A percentile compares a stretch with the other conserved stretches of the same genome.
Evolutionary conservation across 1,140 invertebrate species (phyloP).

Genomic region (Apis florea): DNA sequence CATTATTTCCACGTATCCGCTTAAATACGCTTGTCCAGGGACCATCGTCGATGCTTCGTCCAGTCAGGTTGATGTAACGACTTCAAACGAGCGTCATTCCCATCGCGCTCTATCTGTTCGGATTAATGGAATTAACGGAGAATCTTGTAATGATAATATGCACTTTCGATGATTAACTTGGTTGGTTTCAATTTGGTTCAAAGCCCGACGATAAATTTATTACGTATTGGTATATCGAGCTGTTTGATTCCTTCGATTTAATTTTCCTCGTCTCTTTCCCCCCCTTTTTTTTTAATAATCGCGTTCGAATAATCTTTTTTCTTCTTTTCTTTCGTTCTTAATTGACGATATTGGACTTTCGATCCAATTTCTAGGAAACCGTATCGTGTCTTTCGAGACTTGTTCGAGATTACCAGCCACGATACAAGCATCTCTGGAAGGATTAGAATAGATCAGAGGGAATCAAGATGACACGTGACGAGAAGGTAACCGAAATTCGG

Average conservation of each 20-base stretch:
- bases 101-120: not conserved
- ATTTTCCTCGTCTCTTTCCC: not conserved
- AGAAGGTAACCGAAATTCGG: constrained; percentile 23
- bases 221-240: no score
- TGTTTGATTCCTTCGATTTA: no score
- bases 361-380: not conserved
- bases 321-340: no score
- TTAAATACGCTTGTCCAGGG: constrained; percentile 6
- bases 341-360: no score
- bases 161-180: not conserved
- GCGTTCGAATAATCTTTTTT: no score
- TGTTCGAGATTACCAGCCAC: not conserved
- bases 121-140: constrained; percentile 25
- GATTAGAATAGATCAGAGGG: constrained; percentile 40
- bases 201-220: no score
- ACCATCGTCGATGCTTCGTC: not conserved
- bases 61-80: not conserved
- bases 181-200: no score
- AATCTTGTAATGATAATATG: not conserved
- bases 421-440: not conserved
- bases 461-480: constrained; percentile 37
- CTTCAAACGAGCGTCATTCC: constrained; percentile 3
- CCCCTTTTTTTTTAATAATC: no score
- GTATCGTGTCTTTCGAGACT: constrained; percentile 9
- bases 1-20: constrained; percentile 36